Evolutionary conservation across 2,113 vertebrate species (phyloP).

Genomic region (Uria lomvia): DNA sequence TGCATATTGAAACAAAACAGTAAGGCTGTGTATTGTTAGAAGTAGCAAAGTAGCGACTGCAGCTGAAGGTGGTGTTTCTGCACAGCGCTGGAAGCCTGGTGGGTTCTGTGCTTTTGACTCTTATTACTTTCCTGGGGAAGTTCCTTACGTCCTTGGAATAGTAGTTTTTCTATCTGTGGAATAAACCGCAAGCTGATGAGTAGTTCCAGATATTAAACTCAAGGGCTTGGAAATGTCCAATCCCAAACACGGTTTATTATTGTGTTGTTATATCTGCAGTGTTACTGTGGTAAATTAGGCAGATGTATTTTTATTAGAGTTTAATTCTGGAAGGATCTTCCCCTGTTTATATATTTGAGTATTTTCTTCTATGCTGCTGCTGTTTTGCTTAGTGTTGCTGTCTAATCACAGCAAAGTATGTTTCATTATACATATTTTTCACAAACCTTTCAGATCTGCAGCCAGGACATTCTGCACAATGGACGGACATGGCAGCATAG

Average conservation of each 20-base stretch:
- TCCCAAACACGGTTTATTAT: neutral
- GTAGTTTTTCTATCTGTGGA: neutral
- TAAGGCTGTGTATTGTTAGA: neutral
- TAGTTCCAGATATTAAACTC: neutral
- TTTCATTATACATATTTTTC: neutral
- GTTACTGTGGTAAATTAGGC: neutral
- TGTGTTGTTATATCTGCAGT: neutral
- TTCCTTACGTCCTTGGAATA: neutral
- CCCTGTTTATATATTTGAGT: neutral
- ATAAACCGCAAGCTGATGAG: neutral
- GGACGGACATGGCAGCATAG: constrained; percentile 93
- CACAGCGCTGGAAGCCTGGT: neutral
- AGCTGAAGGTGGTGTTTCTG: neutral
- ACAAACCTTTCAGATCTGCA: constrained; percentile 77
- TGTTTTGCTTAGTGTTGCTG: neutral
- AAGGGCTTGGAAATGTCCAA: neutral
- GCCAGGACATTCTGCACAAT: constrained; percentile 95
- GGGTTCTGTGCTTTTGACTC: neutral
- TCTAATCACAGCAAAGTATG: neutral
- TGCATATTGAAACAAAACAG: neutral
- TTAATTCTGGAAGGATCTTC: neutral
- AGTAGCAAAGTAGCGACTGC: neutral
- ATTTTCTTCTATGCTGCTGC: neutral
- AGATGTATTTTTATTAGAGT: neutral
- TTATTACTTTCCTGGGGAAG: neutral